Evolutionary conservation across 2,888 invertebrate species (phyloP), one percentile per base, ranked within the genome.

Genomic region (Bhutanitis thaidina): DNA sequence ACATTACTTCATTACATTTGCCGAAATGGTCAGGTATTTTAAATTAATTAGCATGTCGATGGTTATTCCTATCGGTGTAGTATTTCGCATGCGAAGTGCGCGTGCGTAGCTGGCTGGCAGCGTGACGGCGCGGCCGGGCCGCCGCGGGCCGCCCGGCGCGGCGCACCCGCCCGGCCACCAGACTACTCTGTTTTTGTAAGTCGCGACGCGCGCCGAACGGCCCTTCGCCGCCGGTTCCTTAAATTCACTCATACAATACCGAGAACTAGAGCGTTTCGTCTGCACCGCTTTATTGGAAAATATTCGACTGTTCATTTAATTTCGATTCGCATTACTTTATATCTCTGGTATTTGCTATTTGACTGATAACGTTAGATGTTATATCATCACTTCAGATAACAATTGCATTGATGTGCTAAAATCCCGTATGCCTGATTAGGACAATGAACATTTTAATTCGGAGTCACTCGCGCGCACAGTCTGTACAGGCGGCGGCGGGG

Each of bases 101-200:
- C 54, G 48, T 45, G 48, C 45, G 48, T 14, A 43, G 25, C 32
- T 30, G 13, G 41, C 30, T 10, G 25, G 41, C 41, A 30, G 41
- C 41, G 41, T 41, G 41, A 41, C 50, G 49, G 57, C 57, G 58
- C 57, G 57, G 49, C 15, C 15, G 57, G 56, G 59, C 55, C 60
- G 58, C 54, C 58, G 58, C 58, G 55, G 55, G 59, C 44, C 27
- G 43, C 37, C 43, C 45, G 41, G 51, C 71, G 71, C 75, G 67
- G 65, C 67, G 66, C 62, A 65, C 60, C 62, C 69, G 68, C 59
- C 66, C 67, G 65, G 56, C 71, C 70, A 73, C 65, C 77, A 80
- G 80, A 78, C 85, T 64, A 70, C 67, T 71, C 61, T 64, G 83
- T 88, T 87, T 86, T 87, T 87, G 86, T 68, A 64, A 79, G 82